Percentiles rank a stretch among this genome's conserved stretches.
These are phyloP conservation scores for Scomber scombrus DNA, from an alignment of 2,113 vertebrate genomes.

Conservation along the genomic window DNA sequence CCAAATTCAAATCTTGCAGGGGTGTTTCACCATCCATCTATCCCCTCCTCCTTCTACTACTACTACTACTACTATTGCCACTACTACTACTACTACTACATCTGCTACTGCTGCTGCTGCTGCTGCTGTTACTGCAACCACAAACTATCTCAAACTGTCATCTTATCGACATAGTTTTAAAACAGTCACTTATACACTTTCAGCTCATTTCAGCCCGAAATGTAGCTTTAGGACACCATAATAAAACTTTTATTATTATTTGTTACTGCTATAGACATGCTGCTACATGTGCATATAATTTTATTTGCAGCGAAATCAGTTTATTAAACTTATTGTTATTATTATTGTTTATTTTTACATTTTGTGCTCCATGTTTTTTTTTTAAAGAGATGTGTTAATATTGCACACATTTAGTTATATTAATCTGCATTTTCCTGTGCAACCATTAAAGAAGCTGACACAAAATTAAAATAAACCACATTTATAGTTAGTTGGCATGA, in stretches of 20 bases:
- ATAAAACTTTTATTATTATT: too few species aligned
- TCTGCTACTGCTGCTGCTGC: neutral
- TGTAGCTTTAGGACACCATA: too few species aligned
- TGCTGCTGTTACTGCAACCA: constrained; percentile 9
- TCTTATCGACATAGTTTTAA: neutral
- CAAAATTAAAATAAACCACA: too few species aligned
- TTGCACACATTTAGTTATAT: too few species aligned
- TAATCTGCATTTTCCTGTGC: too few species aligned
- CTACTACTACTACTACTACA: constrained; percentile 6
- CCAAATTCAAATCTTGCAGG: constrained; percentile 45
- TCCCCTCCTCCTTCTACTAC: neutral
- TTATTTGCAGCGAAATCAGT: neutral
- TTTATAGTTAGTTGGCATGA: neutral
- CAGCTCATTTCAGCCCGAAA: too few species aligned
- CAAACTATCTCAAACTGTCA: constrained; percentile 2
- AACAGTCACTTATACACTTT: neutral
- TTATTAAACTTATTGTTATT: neutral
- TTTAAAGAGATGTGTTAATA: too few species aligned
- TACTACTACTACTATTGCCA: constrained; percentile 10
- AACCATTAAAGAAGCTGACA: too few species aligned
- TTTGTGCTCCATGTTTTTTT: neutral
- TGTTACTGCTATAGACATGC: neutral
- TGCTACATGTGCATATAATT: too few species aligned
- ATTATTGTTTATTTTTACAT: neutral
- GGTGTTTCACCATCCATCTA: constrained; percentile 55